These are phyloP conservation scores for Heptranchias perlo DNA, from an alignment of 2,113 vertebrate species.

Conservation along the genomic window DNA sequence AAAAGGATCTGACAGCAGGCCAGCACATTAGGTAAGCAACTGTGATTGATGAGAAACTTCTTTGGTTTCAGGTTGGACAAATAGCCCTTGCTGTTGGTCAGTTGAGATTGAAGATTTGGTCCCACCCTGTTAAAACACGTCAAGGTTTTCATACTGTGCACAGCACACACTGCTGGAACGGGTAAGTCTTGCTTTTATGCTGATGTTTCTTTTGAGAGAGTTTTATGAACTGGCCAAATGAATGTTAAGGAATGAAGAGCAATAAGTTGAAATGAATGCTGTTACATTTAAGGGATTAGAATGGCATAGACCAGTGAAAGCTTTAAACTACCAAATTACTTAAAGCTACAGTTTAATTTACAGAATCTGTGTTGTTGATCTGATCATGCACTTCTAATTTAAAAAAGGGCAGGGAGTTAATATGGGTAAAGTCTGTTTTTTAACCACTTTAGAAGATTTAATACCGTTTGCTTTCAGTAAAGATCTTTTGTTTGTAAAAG, in stretches of 20 bases:
- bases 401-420: neutral
- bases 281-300: neutral
- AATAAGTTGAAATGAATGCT: neutral
- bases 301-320: neutral
- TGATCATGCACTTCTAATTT: conserved; percentile 2
- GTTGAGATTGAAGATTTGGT: conserved; percentile 15
- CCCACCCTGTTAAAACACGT: conserved; percentile 27
- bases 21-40: conserved; percentile 26
- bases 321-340: neutral
- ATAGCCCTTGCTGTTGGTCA: conserved; percentile 33
- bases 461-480: neutral
- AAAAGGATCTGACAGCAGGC: conserved; percentile 12
- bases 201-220: conserved; percentile 19
- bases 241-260: neutral
- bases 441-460: neutral
- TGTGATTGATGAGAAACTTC: conserved; percentile 27
- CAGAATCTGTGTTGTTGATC: neutral
- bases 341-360: neutral
- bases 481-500: neutral
- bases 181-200: conserved; percentile 14
- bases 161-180: conserved; percentile 17
- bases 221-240: conserved; percentile 24
- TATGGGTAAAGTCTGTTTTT: neutral
- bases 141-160: conserved; percentile 18
- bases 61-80: conserved; percentile 31